Evolutionary conservation across 2,113 vertebrate genomes (phyloP), one percentile per base, ranked within the genome.

Genomic region (Falco punctatus): DNA sequence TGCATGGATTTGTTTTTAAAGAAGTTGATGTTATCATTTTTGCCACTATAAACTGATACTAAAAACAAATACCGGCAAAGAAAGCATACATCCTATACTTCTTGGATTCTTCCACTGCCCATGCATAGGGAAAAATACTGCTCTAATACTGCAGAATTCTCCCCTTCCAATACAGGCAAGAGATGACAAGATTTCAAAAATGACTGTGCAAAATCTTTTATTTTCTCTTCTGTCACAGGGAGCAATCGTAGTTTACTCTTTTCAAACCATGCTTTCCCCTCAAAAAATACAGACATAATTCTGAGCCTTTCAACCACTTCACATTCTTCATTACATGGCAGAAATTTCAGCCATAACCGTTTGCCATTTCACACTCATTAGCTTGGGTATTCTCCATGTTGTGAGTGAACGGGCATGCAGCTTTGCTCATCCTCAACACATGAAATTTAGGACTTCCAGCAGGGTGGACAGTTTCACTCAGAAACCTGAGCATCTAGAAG

Each of bases 1-100:
- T 86, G 54, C 42, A 92, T 30, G 19, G 20, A 92, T 90, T 90
- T 86, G 26, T 79, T 91, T 79, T 91, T 70, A 80, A 93, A 93
- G 24, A 87, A 77, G 79, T 19, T 54, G 9, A 77, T 81, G 59
- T 77, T 28, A 81, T 66, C 2, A 0, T 46, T 90, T 92, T 88
- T 94, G 72, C 70, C 32, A 23, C 71, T 89, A 83, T 21, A 92
- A 92, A 91, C 10, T 69, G 65, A 86, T 61, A 89, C 10, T 57
- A 65, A 92, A 91, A 88, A 51, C 30, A 79, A 86, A 52, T 52
- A 91, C 1, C 48, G 19, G 35, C 70, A 91, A 94, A 94, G 44
- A 78, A 79, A 89, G 27, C 48, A 74, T 49, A 82, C 1, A 2
- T 51, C 49, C 65, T 70, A 49, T 21, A 79, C 13, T 42, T 92